These are phyloP conservation scores for Cranoglanis bouderius DNA, from an alignment of 2,113 vertebrate genomes.

Conservation along the genomic window DNA sequence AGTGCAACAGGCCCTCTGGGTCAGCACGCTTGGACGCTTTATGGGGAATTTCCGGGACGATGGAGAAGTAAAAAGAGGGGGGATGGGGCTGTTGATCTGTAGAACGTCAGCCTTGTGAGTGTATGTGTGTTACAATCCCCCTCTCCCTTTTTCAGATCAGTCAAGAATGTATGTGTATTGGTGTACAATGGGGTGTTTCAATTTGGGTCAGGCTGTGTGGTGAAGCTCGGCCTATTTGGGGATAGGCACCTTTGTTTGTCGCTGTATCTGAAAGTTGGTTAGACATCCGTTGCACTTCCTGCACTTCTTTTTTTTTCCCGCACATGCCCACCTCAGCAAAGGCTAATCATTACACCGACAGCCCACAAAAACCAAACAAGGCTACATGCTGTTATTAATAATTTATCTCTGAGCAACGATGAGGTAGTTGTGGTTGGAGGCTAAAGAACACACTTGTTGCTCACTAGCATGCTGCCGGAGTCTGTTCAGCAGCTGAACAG, in stretches of 20 bases:
- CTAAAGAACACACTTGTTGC: neutral
- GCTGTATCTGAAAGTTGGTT: neutral
- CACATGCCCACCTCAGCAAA: neutral
- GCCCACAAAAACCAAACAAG: constrained; percentile 20
- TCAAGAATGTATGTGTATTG: neutral
- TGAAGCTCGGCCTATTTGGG: neutral
- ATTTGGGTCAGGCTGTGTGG: constrained; percentile 17
- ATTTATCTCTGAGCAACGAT: constrained; percentile 14
- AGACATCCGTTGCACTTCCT: constrained; percentile 1
- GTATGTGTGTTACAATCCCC: constrained; percentile 13
- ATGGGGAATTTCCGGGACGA: constrained; percentile 54
- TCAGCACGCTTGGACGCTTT: constrained; percentile 41
- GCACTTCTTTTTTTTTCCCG: neutral
- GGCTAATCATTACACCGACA: neutral
- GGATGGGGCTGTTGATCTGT: constrained; percentile 31
- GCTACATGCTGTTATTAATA: constrained; percentile 25
- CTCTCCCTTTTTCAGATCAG: constrained; percentile 12
- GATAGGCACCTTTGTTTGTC: constrained; percentile 9
- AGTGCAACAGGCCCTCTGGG: constrained; percentile 38
- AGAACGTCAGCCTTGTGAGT: constrained; percentile 9
- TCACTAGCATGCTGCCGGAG: too few relatives aligned
- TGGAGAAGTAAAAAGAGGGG: constrained; percentile 31
- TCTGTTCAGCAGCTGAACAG: neutral
- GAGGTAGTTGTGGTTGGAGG: constrained; percentile 8
- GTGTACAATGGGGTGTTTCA: constrained; percentile 20